Evolutionary conservation across 2,113 vertebrate species (phyloP).

Genomic region (Clarias gariepinus): DNA sequence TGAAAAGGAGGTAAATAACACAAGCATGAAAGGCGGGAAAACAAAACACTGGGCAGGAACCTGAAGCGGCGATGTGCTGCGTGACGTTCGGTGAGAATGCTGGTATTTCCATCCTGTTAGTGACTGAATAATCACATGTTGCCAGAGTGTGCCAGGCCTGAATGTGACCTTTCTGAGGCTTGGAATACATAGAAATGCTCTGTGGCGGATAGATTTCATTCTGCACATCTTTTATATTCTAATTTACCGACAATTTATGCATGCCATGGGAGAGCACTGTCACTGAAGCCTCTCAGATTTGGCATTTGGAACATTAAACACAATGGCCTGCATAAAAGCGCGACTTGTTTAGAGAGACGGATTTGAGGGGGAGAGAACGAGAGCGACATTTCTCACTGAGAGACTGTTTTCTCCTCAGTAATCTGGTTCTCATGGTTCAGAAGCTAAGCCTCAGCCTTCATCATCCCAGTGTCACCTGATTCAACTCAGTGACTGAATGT

Average conservation of each 20-base stretch:
- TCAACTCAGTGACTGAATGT: conserved; percentile 48
- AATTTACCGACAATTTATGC: conserved; percentile 61
- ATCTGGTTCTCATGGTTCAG: conserved; percentile 42
- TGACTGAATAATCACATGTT: conserved; percentile 58
- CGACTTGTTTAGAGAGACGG: conserved; percentile 52
- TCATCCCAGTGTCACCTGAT: conserved; percentile 3
- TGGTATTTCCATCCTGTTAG: conserved; percentile 56
- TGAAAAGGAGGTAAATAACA: conserved; percentile 26
- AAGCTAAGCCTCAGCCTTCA: conserved; percentile 26
- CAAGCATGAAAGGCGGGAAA: conserved; percentile 3
- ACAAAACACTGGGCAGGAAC: conserved; percentile 26
- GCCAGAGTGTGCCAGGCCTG: conserved; percentile 51
- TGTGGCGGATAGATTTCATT: conserved; percentile 58
- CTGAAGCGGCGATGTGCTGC: conserved; percentile 8
- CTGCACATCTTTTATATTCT: conserved; percentile 57
- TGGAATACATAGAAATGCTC: conserved; percentile 56
- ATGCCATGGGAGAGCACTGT: conserved; percentile 52
- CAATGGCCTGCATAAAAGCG: conserved; percentile 53
- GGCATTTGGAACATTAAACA: conserved; percentile 58
- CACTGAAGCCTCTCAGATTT: conserved; percentile 52
- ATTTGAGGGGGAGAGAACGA: conserved; percentile 40
- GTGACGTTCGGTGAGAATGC: conserved; percentile 49
- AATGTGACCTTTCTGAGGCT: conserved; percentile 64
- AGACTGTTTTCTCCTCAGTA: conserved; percentile 35
- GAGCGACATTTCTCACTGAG: conserved; percentile 10